Conservation (phyloP, 2,113 vertebrate species). For the Tenrec ecaudatus region DNA sequence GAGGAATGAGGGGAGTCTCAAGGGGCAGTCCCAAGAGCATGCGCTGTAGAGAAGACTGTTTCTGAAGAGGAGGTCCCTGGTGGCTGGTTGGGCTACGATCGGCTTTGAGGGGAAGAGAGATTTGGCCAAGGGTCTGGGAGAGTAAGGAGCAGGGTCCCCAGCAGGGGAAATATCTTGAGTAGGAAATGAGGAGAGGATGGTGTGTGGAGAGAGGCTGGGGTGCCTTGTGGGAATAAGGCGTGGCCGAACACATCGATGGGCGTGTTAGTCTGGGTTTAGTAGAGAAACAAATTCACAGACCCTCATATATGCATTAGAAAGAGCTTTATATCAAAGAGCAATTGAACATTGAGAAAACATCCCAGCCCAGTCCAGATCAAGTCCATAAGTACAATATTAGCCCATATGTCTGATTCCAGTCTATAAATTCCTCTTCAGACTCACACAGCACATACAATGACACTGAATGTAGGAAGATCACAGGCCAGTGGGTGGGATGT, state of each 20-base stretch:
- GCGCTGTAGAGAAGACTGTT: background rate
- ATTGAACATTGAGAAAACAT: too few species aligned
- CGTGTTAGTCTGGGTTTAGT: too few species aligned
- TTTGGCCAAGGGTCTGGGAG: background rate
- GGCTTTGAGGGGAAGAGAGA: background rate
- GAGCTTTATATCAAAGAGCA: too few species aligned
- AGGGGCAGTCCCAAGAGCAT: background rate
- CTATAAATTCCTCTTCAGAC: too few species aligned
- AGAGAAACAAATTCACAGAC: too few species aligned
- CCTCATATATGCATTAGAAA: too few species aligned
- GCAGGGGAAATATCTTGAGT: background rate
- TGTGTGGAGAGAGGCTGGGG: background rate
- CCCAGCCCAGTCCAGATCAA: too few species aligned
- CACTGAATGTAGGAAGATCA: too few species aligned
- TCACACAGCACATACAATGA: too few species aligned
- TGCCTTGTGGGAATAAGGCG: background rate
- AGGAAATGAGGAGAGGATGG: background rate
- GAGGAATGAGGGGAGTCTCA: background rate
- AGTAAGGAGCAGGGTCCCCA: background rate
- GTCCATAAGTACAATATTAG: too few species aligned
- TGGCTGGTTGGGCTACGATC: background rate
- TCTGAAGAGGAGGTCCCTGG: background rate
- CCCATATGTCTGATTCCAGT: too few species aligned
- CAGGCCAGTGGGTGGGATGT: too few species aligned
- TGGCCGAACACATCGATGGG: background rate